Conservation (phyloP, 2,797 vertebrate species). For the Catharus ustulatus region DNA sequence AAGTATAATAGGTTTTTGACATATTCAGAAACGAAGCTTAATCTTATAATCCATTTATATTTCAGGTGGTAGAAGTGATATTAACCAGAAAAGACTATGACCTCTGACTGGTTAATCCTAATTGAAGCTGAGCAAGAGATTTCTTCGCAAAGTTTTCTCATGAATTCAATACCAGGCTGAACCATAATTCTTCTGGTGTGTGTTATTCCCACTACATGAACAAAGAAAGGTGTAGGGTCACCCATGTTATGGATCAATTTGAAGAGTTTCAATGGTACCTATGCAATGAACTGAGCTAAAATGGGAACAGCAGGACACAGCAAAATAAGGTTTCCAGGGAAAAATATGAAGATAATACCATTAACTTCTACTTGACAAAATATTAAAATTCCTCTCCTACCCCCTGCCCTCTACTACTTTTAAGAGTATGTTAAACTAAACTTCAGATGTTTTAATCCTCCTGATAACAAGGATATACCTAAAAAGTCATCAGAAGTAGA, state of each 20-base stretch:
- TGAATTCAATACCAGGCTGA: neutral
- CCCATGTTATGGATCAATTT: neutral
- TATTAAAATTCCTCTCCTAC: neutral
- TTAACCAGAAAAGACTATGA: slow-evolving; percentile 15
- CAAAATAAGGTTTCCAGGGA: neutral
- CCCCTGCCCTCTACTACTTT: neutral
- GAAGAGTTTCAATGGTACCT: neutral
- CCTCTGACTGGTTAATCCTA: slow-evolving; percentile 41
- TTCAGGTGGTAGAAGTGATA: neutral
- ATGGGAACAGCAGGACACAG: neutral
- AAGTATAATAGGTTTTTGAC: neutral
- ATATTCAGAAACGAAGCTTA: neutral
- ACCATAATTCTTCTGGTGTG: neutral
- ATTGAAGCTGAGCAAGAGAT: slow-evolving; percentile 32
- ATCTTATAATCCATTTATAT: slow-evolving; percentile 44
- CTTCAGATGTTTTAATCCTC: neutral
- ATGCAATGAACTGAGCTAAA: neutral
- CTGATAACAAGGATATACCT: neutral
- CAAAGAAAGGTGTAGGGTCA: neutral
- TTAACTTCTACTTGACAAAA: neutral
- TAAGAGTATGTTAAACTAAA: neutral
- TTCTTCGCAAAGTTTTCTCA: neutral
- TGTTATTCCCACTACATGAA: neutral
- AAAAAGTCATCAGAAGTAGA: neutral
- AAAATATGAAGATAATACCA: neutral